A percentile compares a stretch with the other conserved stretches of the same genome.
These are phyloP conservation scores for Mythimna impura DNA, from an alignment of 2,888 invertebrate species.

Conservation along the genomic window DNA sequence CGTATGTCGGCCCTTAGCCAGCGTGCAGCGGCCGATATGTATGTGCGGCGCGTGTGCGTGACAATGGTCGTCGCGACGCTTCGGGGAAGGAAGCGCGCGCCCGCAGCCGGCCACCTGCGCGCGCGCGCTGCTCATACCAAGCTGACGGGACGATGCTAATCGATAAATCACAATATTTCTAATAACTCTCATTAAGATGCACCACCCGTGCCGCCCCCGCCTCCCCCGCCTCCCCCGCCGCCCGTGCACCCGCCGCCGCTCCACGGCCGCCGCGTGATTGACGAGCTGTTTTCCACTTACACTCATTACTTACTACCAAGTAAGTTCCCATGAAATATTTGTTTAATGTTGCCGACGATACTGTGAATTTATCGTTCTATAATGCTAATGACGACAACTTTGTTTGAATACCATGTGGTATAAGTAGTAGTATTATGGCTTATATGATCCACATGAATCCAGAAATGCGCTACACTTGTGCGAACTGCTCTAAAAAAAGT, in stretches of 20 bases:
- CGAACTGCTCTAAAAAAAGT: background rate
- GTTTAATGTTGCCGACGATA: constrained; percentile 46
- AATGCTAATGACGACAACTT: constrained; percentile 39
- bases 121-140: constrained; percentile 55
- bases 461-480: background rate
- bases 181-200: constrained; percentile 45
- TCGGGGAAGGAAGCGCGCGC: constrained; percentile 81
- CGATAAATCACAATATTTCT: constrained; percentile 63
- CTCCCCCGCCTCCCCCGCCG: background rate
- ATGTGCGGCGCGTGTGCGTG: constrained; percentile 72
- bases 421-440: background rate
- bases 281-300: constrained; percentile 7
- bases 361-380: constrained; percentile 18
- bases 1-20: background rate
- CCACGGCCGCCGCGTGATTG: background rate
- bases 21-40: constrained; percentile 48
- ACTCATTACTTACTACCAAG: constrained; percentile 15
- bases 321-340: constrained; percentile 40
- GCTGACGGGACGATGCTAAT: constrained; percentile 54
- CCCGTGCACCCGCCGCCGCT: background rate
- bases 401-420: constrained; percentile 6
- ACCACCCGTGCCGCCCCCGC: background rate
- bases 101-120: constrained; percentile 72
- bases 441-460: constrained; percentile 16
- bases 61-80: constrained; percentile 71